Base-by-base conservation (phyloP, 2,113 vertebrate species). In the Callospermophilus lateralis region DNA sequence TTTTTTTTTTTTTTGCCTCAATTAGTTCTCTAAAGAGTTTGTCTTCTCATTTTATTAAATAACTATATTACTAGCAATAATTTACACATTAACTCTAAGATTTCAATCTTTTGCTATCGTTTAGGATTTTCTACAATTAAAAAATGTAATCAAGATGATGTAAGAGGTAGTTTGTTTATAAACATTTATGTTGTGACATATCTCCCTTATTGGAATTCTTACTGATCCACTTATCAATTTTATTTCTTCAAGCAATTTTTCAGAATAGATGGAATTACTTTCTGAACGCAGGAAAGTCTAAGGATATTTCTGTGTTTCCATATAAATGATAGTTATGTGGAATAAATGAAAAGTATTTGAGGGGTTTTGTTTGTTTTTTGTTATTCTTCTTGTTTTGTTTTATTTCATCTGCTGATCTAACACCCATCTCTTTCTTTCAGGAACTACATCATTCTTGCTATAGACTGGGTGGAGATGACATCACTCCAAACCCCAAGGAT, bases 241-340 rank as follows among this genome's bases (percentile, higher is more conserved):
- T 76, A 88, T 89, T 84, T 93, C 55, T 55, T 79, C 78, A 30
- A 94, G 37, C 19, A 76, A 42, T 88, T 80, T 95, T 80, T 85
- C 53, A 91, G 53, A 84, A 68, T 79, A 6, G 55, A 48, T 37
- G 8, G 28, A 58, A 26, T 65, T 78, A 42, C 53, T 96, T 93
- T 96, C 90, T 81, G 90, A 95, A 96, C 67, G 32, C 30, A 67
- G 34, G 19, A 16, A 37, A 74, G 90, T 37, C 68, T 68, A 83
- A 93, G 39, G 84, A 19, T 34, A 7, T 67, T 61, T 78, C 78
- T 45, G 37, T 79, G 55, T 51, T 81, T 92, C 68, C 32, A 72
- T n/a, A 20, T 77, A 65, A 65, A 90, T 70, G 80, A 80, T 53
- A 72, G 80, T 32, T 76, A 89, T 8, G 30, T 19, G 74, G 34